Evolutionary conservation across 2,797 vertebrate species (phyloP).

Genomic region (Myotis pilosus): DNA sequence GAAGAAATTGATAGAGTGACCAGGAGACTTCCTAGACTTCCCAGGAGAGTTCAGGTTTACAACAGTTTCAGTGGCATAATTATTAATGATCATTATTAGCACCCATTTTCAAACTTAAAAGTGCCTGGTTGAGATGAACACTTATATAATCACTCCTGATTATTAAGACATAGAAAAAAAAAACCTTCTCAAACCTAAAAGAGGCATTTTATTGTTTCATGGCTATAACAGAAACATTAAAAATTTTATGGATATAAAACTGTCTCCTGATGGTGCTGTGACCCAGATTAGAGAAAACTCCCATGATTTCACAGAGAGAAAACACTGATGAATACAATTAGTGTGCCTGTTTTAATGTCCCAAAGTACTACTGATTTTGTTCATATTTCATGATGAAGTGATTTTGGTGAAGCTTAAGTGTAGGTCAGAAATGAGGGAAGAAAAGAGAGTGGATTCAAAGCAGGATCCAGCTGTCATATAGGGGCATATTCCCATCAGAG

Average conservation of each 20-base stretch:
- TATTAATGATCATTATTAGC: neutral
- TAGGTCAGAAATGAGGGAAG: neutral
- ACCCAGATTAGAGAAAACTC: neutral
- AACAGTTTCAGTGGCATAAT: neutral
- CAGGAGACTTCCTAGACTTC: neutral
- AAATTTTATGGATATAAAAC: neutral
- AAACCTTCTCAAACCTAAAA: neutral
- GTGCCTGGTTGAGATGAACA: neutral
- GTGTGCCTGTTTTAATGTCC: neutral
- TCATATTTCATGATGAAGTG: neutral
- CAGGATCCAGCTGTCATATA: neutral
- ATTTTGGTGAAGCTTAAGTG: neutral
- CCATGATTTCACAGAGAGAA: slow-evolving; percentile 1
- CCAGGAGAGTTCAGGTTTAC: neutral
- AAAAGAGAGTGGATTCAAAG: neutral
- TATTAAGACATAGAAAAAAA: neutral
- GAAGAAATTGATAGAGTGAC: neutral
- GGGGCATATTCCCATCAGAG: neutral
- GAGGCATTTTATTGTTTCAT: neutral
- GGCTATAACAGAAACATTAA: neutral
- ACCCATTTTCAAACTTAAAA: neutral
- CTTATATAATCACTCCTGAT: neutral
- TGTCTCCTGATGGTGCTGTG: neutral
- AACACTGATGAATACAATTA: neutral
- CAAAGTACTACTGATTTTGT: neutral